Conservation (phyloP, 2,888 invertebrate species). For the Amphimallon solstitiale region DNA sequence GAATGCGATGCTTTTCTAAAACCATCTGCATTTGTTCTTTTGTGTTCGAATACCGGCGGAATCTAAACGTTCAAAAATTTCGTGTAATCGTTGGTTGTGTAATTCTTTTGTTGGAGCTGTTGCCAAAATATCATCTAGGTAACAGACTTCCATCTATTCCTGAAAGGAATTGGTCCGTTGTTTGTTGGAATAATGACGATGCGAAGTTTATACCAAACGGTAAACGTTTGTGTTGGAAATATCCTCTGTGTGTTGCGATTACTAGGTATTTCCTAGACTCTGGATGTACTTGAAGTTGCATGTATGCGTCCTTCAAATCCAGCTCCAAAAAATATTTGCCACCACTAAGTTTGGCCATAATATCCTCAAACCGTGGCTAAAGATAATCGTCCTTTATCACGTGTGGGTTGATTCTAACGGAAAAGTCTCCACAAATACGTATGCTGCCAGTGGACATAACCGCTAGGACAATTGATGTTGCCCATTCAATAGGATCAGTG, state of each 20-base stretch:
- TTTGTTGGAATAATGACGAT: conserved; percentile 1
- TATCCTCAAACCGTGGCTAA: conserved; percentile 41
- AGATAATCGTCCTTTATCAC: conserved; percentile 35
- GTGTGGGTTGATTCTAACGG: conserved; percentile 41
- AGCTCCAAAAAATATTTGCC: conserved; percentile 40
- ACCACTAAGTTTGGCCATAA: conserved; percentile 21
- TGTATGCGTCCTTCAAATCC: conserved; percentile 40
- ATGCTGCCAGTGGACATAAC: conserved; percentile 44
- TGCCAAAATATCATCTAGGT: conserved; percentile 22
- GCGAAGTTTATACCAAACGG: conserved; percentile 12
- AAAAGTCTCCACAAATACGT: conserved; percentile 45
- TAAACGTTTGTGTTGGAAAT: neutral
- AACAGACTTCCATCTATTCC: conserved; percentile 7
- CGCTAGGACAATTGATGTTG: conserved; percentile 43
- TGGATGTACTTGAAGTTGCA: conserved; percentile 37
- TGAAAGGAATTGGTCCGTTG: conserved; percentile 13
- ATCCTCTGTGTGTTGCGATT: conserved; percentile 17
- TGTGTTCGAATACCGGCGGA: neutral
- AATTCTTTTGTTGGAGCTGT: conserved; percentile 3
- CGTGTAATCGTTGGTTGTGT: neutral
- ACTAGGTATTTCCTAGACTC: conserved; percentile 18
- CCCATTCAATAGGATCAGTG: conserved; percentile 44
- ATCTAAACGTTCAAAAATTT: neutral
- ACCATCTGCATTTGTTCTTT: too few relatives aligned
- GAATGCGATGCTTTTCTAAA: too few relatives aligned